Conservation (phyloP, 2,113 vertebrate species). For the Podarcis muralis region DNA sequence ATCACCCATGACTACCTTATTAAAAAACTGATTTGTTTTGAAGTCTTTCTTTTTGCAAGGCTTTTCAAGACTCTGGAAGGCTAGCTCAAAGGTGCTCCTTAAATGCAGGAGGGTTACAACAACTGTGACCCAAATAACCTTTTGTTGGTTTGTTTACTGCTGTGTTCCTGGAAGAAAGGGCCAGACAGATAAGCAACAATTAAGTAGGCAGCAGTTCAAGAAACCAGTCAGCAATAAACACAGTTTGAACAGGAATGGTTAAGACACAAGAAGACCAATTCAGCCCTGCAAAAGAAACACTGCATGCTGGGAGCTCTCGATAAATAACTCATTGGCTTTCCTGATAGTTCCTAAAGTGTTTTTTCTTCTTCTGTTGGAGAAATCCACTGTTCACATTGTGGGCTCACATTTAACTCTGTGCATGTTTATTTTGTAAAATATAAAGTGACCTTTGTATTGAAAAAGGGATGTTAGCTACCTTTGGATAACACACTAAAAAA, state of each 20-base stretch:
- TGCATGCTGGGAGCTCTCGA: not conserved
- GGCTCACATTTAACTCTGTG: not conserved
- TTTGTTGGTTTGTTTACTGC: constrained; percentile 30
- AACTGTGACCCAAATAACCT: constrained; percentile 23
- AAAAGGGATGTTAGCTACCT: not conserved
- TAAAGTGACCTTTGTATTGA: not conserved
- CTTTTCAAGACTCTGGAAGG: not conserved
- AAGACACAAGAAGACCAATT: constrained; percentile 18
- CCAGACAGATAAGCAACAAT: constrained; percentile 3
- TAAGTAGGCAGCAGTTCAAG: constrained; percentile 18
- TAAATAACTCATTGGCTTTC: not conserved
- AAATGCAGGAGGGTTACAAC: constrained; percentile 20
- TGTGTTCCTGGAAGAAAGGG: constrained; percentile 7
- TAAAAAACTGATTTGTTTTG: not conserved
- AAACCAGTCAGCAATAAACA: constrained; percentile 5
- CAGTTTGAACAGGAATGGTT: not conserved
- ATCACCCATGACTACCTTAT: not conserved
- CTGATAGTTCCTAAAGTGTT: not conserved
- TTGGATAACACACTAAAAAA: no score
- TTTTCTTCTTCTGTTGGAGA: not conserved
- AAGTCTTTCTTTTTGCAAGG: not conserved
- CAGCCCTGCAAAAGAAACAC: not conserved
- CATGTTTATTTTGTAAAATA: not conserved
- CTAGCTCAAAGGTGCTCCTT: not conserved
- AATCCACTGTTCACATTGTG: not conserved